Conservation (phyloP, 2,888 invertebrate species). For the Anthrax anthrax region DNA sequence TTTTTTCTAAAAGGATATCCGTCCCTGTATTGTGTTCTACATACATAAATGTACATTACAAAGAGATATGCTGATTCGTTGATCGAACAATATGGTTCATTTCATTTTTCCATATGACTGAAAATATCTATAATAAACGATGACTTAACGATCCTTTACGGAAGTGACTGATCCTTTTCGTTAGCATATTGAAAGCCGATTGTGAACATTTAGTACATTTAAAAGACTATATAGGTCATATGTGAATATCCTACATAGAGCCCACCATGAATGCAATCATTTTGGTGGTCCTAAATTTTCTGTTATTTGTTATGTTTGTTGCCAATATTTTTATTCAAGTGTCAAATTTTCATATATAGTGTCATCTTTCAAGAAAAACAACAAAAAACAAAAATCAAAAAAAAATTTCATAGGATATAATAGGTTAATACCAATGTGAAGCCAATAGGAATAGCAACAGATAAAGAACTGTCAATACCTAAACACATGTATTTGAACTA, state of each 20-base stretch:
- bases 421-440: too few relatives aligned
- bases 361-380: slow-evolving; percentile 3
- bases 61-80: too few relatives aligned
- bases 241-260: not conserved
- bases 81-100: not conserved
- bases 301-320: slow-evolving; percentile 5
- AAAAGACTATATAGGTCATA: too few relatives aligned
- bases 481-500: too few relatives aligned
- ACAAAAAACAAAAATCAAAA: not conserved
- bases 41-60: too few relatives aligned
- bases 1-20: not conserved
- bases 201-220: too few relatives aligned
- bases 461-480: too few relatives aligned
- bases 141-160: not conserved
- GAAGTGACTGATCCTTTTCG: not conserved
- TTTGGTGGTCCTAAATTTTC: slow-evolving; percentile 9
- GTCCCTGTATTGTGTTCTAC: not conserved
- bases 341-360: slow-evolving; percentile 8
- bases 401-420: too few relatives aligned
- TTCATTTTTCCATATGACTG: not conserved
- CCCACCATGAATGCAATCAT: slow-evolving; percentile 7
- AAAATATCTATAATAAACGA: not conserved
- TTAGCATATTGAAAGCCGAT: slow-evolving; percentile 1
- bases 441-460: too few relatives aligned
- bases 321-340: slow-evolving; percentile 11